A percentile compares a stretch with the other conserved stretches of the same genome.
Conservation (phyloP, 2,113 vertebrate species). For the Myrmecobius fasciatus region DNA sequence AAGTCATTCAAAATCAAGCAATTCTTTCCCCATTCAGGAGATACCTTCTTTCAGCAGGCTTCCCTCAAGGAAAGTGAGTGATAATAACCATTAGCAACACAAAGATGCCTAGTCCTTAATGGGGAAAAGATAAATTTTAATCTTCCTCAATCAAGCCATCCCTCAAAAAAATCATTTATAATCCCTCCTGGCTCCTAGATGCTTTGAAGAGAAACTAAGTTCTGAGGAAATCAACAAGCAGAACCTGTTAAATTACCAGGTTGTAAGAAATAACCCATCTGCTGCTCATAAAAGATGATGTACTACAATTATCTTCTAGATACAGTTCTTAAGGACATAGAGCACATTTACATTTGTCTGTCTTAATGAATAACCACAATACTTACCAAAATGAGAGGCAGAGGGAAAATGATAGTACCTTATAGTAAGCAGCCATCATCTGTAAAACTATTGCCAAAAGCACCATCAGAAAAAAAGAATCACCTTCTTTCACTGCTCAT, state of each 20-base stretch:
- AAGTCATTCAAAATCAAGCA: not conserved
- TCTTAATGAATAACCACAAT: not conserved
- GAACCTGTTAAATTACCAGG: not conserved
- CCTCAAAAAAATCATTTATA: not conserved
- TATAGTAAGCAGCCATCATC: not conserved
- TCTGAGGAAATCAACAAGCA: not conserved
- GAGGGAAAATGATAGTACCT: not conserved
- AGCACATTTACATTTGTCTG: not conserved
- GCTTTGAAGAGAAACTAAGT: not conserved
- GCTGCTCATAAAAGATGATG: not conserved
- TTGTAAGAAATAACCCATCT: not conserved
- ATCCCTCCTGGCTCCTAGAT: not conserved
- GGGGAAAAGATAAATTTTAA: not conserved
- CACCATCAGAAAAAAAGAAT: not conserved
- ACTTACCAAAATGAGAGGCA: not conserved
- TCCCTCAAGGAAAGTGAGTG: not conserved
- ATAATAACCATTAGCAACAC: not conserved
- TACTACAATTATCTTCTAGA: not conserved
- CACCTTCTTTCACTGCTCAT: not conserved
- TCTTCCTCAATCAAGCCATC: not conserved
- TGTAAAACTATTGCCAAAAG: not conserved
- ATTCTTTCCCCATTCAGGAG: not conserved
- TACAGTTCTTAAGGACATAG: not conserved
- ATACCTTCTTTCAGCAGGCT: not conserved
- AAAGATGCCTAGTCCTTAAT: not conserved